phyloP scores from a whole-genome alignment of 2,797 vertebrate species.

The Scarus forsteni region DNA sequence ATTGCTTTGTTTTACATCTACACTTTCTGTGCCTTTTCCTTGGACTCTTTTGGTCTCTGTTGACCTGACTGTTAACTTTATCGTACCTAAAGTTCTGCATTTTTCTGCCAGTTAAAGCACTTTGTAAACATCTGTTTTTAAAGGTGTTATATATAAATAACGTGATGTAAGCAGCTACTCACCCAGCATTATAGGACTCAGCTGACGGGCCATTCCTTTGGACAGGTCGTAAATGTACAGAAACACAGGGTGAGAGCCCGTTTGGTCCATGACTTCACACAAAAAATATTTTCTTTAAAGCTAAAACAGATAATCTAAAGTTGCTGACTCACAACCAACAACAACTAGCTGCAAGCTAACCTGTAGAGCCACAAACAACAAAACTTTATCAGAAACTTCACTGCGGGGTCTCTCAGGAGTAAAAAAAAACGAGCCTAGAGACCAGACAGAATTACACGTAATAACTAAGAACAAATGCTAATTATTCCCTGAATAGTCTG shows the following conservation, averaged over 20 bases:
- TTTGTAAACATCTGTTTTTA: too few relatives aligned
- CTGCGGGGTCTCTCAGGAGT: too few relatives aligned
- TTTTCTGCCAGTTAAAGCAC: too few relatives aligned
- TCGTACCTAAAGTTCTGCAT: too few relatives aligned
- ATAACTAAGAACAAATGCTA: accelerated
- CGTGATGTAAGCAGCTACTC: constrained; percentile 52
- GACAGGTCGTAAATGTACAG: constrained; percentile 94
- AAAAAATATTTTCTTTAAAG: not conserved
- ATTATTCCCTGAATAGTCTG: not conserved
- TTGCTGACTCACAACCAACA: constrained; percentile 17
- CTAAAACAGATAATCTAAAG: not conserved
- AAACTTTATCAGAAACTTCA: constrained; percentile 14
- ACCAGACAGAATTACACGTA: not conserved
- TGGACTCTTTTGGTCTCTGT: too few relatives aligned
- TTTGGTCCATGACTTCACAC: constrained; percentile 66
- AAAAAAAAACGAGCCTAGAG: too few relatives aligned
- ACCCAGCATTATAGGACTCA: constrained; percentile 92
- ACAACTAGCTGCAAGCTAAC: constrained; percentile 3
- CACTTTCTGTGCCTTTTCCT: too few relatives aligned
- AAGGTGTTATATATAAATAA: too few relatives aligned
- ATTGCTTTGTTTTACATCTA: too few relatives aligned
- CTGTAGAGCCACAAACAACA: not conserved
- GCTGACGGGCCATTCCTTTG: constrained; percentile 91
- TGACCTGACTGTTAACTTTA: too few relatives aligned
- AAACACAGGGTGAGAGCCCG: constrained; percentile 81